Base-by-base conservation (phyloP, 2,113 vertebrate species). In the Hemiscyllium ocellatum region DNA sequence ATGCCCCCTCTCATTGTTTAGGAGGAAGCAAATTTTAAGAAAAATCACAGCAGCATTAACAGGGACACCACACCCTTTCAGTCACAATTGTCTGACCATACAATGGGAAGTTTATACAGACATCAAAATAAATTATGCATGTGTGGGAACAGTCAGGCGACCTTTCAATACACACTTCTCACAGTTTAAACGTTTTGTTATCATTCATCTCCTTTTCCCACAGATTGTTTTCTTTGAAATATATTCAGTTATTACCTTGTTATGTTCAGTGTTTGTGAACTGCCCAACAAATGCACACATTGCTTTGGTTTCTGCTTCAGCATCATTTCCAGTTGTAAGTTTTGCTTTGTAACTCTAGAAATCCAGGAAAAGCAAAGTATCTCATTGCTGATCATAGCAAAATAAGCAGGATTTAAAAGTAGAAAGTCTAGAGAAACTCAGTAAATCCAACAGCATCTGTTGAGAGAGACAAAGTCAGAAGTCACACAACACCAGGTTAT, bases 241-340 rank as follows among this genome's bases (percentile, higher is more conserved):
- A 17, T 33, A 56, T 33, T 17, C 83, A 47, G 20, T 37, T 19
- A 96, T 94, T 96, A 99, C 99, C 98, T 98, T 98, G 97, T 97
- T 98, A 96, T 99, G 98, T 96, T 99, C 98, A 0, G 96, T 96
- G 70, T 97, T 97, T 0, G 97, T 98, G 96, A 99, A 99, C 96
- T 99, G 99, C 97, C 98, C 99, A 96, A 99, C 97, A 80, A 99
- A 99, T 96, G 97, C 99, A 97, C 98, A 98, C 83, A 99, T 42
- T 7, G 99, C 98, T 97, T 98, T 98, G 0, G 98, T 98, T 96
- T 99, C 99, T 0, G 98, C 97, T 95, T 99, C 98, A 0, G 98
- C 98, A 95, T 99, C 99, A 2, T 98, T 98, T 52, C 98, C 98
- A 0, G 98, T 98, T 1, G 98, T 98, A 96, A 99, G 96, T 96